Evolutionary conservation across 2,113 vertebrate species (phyloP), one percentile per base, ranked within the genome.

Genomic region (rabbit (Oryctolagus cuniculus)): DNA sequence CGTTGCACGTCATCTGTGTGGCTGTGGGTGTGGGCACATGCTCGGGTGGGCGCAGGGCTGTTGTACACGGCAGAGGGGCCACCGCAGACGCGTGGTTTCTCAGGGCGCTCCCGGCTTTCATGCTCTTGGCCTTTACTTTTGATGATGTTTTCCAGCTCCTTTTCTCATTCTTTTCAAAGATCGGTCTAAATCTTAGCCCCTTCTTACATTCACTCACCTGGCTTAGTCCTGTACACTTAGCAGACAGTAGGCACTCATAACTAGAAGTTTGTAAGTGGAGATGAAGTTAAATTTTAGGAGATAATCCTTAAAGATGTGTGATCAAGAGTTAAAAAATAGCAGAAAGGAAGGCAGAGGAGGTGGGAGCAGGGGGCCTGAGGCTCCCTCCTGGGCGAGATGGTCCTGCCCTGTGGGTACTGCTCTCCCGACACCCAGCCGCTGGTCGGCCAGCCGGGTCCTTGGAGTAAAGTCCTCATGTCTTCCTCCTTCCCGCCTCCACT

Each of bases 401-500:
- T 38, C 24, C 55, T 31, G 61, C 16, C 63, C 9, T 9, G 4
- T 16, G 12, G 44, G 44, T 44, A 8, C 44, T 44, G 44, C 44
- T 44, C 44, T 44, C 44, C 44, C 44, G n/a, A 44, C 44, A 44
- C 44, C 44, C 44, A 44, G 44, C 44, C 1, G 44, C 44, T 44
- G 44, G 44, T 44, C 44, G 19, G 44, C 34, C 36, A 17, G 66
- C 44, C 49, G 0, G 69, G 12, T 29, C 25, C 4, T 3, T 22
- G 70, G 64, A 61, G 10, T 58, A 51, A 74, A 11, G 44, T 31
- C 25, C 49, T 66, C 10, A 2, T 17, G n/a, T 44, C 53, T 36
- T 10, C n/a, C 11, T 21, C 0, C n/a, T 34, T 19, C 16, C 44
- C 72, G 1, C 10, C 36, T 55, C 24, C 2, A 0, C 2, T 10